These are phyloP conservation scores for Metellina segmentata DNA, from an alignment of 2,888 invertebrate genomes.

Conservation along the genomic window DNA sequence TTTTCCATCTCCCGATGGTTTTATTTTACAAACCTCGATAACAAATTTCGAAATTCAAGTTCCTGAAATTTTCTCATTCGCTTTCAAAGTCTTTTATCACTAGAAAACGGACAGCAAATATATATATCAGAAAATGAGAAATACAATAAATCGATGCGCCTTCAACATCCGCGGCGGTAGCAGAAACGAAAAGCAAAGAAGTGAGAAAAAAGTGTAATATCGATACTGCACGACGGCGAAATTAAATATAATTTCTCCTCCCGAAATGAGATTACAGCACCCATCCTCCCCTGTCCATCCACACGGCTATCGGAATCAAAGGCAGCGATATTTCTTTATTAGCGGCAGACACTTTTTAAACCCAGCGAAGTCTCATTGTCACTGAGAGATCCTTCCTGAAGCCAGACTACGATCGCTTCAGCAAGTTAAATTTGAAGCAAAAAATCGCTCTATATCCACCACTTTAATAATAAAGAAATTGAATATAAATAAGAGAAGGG, in stretches of 20 bases:
- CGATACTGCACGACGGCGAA: not conserved
- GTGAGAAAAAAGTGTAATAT: not conserved
- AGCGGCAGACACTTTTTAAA: not conserved
- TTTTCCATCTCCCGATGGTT: not conserved
- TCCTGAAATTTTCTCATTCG: not conserved
- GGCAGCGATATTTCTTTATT: not conserved
- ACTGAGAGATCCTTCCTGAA: slow-evolving; percentile 3
- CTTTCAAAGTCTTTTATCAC: not conserved
- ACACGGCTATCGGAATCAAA: not conserved
- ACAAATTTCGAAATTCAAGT: not conserved
- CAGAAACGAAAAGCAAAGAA: not conserved
- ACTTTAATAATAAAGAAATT: slow-evolving; percentile 54
- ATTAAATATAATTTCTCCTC: not conserved
- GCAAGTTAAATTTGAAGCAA: not conserved
- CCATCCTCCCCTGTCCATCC: not conserved
- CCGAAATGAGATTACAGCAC: not conserved
- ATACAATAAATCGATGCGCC: not conserved
- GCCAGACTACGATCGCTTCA: not conserved
- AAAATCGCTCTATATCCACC: not conserved
- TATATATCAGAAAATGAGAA: not conserved
- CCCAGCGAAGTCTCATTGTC: not conserved
- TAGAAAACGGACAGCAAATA: not conserved
- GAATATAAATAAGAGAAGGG: slow-evolving; percentile 15
- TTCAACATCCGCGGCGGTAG: not conserved
- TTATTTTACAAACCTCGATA: not conserved